Base-by-base conservation (phyloP, 2,797 vertebrate species). In the Spea hammondii region DNA sequence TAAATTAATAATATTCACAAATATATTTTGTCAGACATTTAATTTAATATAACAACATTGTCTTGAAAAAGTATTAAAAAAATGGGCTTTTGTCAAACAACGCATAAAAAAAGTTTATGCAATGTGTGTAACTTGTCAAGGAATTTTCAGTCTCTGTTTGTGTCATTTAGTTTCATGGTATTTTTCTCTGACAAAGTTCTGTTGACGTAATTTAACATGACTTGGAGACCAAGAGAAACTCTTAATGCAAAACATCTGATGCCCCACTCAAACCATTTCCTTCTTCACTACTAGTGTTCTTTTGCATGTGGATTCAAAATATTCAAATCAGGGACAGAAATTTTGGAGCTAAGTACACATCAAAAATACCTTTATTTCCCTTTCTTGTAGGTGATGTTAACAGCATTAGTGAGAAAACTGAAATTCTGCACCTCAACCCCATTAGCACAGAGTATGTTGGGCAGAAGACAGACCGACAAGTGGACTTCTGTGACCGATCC, bases 401-500 rank as follows among this genome's bases (percentile, higher is more conserved):
- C 6, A 85, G 90, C 59, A 96, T 96, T 81, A 95, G 89, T 0
- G 96, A 97, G 87, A 93, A 91, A 78, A 89, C 92, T 0, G 95
- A 98, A 85, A 92, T 95, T 0, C 87, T 97, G 84, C 95, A 93
- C 65, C 91, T 97, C 76, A 92, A 91, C 77, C 94, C 95, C 0
- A 90, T 95, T 85, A 90, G 92, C 0, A 91, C 91, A 0, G 96
- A 95, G 82, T 88, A 94, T 0, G 92, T 93, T 55, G 95, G 93
- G 0, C 92, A 92, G 81, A 93, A 95, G 48, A 76, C 90, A 0
- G 92, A 91, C 6, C 89, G 90, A 79, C 88, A 89, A 9, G 78
- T 87, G 0, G 95, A 95, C 8, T 95, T 96, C 88, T 99, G 98
- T 2, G 95, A 97, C 66, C 96, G 92, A 9, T 99, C 98, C 69